phyloP scores from a whole-genome alignment of 2,888 invertebrate species.

The Marasmarcha lunaedactyla region DNA sequence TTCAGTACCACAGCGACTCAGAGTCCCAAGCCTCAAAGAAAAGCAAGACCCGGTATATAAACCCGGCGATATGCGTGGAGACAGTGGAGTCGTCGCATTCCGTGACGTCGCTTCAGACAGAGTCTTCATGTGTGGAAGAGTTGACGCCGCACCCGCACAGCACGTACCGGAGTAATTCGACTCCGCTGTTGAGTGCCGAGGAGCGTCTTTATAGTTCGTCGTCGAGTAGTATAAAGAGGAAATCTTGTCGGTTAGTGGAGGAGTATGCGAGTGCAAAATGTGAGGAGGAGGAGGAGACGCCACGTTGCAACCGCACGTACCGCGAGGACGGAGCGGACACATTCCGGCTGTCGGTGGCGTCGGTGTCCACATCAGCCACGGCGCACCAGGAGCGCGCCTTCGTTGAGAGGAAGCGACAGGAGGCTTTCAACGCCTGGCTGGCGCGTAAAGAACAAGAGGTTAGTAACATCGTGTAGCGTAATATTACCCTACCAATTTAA shows the following conservation, averaged over 20 bases:
- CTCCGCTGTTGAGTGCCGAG: constrained; percentile 43
- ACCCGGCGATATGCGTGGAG: constrained; percentile 73
- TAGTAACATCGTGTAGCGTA: too few species aligned
- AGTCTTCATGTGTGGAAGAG: constrained; percentile 35
- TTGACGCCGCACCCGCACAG: constrained; percentile 58
- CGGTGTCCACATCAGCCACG: constrained; percentile 51
- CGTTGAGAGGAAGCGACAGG: constrained; percentile 45
- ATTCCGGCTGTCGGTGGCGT: constrained; percentile 53
- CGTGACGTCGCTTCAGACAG: constrained; percentile 45
- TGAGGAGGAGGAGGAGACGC: constrained; percentile 29
- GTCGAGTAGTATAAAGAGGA: constrained; percentile 44
- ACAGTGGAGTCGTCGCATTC: constrained; percentile 50
- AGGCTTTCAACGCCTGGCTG: constrained; percentile 53
- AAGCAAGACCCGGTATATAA: constrained; percentile 66
- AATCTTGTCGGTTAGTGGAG: constrained; percentile 39
- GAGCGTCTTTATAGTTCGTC: constrained; percentile 37
- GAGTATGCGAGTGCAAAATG: constrained; percentile 13
- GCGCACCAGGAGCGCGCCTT: constrained; percentile 56
- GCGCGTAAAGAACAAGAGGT: constrained; percentile 58
- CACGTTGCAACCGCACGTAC: constrained; percentile 40
- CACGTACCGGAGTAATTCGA: constrained; percentile 51
- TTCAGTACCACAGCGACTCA: constrained; percentile 52
- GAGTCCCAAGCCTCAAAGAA: constrained; percentile 46
- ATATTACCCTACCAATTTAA: background rate
- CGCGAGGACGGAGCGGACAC: constrained; percentile 53